Evolutionary conservation across 2,113 vertebrate genomes (phyloP).

Genomic region (Marmota monax): DNA sequence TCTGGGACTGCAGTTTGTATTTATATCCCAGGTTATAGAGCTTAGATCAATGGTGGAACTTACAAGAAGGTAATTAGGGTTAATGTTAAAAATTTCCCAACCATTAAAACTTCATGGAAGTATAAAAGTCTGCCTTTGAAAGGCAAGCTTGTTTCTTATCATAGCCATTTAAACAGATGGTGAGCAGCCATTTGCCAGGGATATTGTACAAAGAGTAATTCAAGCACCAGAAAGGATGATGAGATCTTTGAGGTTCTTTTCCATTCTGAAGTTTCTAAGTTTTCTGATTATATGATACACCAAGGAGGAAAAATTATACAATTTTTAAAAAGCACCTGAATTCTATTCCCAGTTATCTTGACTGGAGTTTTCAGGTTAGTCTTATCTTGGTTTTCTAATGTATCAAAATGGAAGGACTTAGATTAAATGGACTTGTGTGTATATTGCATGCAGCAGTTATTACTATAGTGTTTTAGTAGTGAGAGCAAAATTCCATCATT

Average conservation of each 20-base stretch:
- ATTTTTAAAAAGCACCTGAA: not conserved
- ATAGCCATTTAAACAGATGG: not conserved
- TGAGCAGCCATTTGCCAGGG: not conserved
- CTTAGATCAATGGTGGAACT: not conserved
- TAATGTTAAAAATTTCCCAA: constrained; percentile 23
- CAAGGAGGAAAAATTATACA: not conserved
- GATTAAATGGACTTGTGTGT: not conserved
- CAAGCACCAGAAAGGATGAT: not conserved
- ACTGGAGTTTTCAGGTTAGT: not conserved
- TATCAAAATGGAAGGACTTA: not conserved
- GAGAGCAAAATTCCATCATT: not conserved
- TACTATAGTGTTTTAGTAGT: not conserved
- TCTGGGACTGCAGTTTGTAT: not conserved
- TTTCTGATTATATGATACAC: not conserved
- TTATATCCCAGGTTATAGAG: not conserved
- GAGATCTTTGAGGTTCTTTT: not conserved
- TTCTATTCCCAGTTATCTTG: not conserved
- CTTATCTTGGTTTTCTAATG: not conserved
- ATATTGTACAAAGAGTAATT: not conserved
- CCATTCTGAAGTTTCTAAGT: not conserved
- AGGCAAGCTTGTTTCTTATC: not conserved
- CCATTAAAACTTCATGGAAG: not conserved
- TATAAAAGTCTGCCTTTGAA: not conserved
- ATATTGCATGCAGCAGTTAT: not conserved
- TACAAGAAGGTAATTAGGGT: not conserved